These are phyloP conservation scores for Coregonus sp. DNA, from an alignment of 2,797 vertebrate species.

Conservation along the genomic window DNA sequence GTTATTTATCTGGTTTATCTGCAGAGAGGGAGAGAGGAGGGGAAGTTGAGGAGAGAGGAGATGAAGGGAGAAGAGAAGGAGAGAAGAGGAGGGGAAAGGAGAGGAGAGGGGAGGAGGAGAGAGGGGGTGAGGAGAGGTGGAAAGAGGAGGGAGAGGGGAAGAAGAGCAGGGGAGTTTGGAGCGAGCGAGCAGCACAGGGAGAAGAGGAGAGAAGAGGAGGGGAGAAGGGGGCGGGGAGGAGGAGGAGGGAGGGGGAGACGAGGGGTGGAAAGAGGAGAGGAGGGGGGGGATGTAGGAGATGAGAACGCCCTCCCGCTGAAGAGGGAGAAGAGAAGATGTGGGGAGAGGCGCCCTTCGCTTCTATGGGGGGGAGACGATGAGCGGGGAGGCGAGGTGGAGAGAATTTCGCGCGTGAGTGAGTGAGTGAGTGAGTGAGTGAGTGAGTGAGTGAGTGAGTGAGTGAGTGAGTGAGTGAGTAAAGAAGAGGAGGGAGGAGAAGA, in stretches of 20 bases:
- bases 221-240: background rate
- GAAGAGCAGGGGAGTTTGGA: conserved; percentile 15
- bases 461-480: conserved; percentile 56
- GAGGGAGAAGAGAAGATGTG: conserved; percentile 15
- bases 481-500: conserved; percentile 52
- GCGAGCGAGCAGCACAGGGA: conserved; percentile 22
- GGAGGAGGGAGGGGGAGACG: background rate
- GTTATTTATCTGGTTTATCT: conserved; percentile 77
- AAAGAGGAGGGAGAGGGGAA: conserved; percentile 1
- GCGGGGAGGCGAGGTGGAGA: too few relatives aligned
- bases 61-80: conserved; percentile 18
- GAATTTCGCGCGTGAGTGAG: background rate
- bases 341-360: too few relatives aligned
- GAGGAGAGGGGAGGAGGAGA: background rate
- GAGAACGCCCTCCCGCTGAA: too few relatives aligned
- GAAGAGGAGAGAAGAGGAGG: background rate
- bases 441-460: too few relatives aligned
- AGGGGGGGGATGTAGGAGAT: conserved; percentile 53
- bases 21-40: conserved; percentile 57
- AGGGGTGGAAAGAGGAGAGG: conserved; percentile 37
- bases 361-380: too few relatives aligned
- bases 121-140: background rate
- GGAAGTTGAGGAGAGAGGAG: conserved; percentile 58
- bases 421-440: too few relatives aligned
- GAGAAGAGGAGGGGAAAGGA: background rate